Evolutionary conservation across 2,888 invertebrate genomes (phyloP).

Genomic region (Thysanoteuthis rhombus): DNA sequence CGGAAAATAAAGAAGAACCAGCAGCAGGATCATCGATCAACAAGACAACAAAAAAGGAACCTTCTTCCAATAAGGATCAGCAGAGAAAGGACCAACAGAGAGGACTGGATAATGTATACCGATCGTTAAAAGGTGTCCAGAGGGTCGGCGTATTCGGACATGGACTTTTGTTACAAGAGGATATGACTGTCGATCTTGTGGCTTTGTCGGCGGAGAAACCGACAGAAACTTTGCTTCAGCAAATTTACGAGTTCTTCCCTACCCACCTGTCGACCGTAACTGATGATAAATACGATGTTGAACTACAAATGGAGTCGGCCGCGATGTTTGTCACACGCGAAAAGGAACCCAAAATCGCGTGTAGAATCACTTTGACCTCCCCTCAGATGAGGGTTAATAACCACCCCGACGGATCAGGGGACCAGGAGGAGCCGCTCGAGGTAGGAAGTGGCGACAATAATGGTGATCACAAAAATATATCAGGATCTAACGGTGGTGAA

Average conservation of each 20-base stretch:
- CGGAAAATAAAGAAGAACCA: background rate
- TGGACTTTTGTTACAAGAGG: background rate
- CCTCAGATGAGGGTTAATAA: background rate
- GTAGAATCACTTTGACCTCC: slow-evolving; percentile 14
- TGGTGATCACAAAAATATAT: background rate
- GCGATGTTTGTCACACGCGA: background rate
- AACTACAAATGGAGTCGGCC: background rate
- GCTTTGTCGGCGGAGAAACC: slow-evolving; percentile 20
- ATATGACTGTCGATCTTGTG: slow-evolving; percentile 19
- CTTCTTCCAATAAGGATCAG: background rate
- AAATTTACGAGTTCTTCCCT: slow-evolving; percentile 23
- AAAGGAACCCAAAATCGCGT: background rate
- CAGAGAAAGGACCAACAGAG: background rate
- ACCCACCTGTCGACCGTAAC: background rate
- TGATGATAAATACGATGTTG: background rate
- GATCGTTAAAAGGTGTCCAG: slow-evolving; percentile 20
- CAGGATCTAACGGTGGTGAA: background rate
- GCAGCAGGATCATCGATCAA: no score
- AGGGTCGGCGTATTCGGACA: slow-evolving; percentile 24
- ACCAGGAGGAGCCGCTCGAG: background rate
- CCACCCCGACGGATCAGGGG: background rate
- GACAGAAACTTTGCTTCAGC: slow-evolving; percentile 18
- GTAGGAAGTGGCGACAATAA: background rate
- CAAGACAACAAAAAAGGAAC: background rate
- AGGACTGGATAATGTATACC: slow-evolving; percentile 12